phyloP scores from a whole-genome alignment of 1,140 invertebrate species.

The Bombus superbus region DNA sequence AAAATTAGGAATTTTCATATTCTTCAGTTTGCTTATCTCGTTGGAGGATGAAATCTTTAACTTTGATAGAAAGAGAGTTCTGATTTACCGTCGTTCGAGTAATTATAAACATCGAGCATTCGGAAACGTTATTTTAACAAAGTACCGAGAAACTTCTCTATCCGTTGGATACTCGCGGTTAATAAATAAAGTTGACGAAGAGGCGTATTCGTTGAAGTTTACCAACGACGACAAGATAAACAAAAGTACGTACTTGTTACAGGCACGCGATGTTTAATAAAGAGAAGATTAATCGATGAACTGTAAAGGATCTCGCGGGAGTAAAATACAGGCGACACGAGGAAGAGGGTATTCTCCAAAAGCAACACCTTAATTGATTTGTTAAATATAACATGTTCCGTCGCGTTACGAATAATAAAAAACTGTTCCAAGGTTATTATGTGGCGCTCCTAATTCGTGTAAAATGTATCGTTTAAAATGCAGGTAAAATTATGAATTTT shows the following conservation, averaged over 20 bases:
- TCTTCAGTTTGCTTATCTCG: too few species aligned
- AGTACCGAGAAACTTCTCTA: neutral
- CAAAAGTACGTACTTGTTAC: neutral
- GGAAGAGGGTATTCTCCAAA: neutral
- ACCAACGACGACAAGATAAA: neutral
- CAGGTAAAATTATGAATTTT: neutral
- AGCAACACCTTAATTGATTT: too few species aligned
- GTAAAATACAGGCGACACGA: neutral
- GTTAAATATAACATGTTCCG: too few species aligned
- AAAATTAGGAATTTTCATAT: neutral
- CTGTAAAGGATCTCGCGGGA: neutral
- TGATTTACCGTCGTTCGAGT: neutral
- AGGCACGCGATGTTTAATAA: neutral
- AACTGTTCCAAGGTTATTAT: too few species aligned
- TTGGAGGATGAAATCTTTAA: neutral
- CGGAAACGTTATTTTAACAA: neutral
- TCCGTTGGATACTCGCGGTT: neutral
- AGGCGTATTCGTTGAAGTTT: neutral
- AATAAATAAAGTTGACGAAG: neutral
- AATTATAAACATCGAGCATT: neutral
- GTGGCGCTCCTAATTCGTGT: too few species aligned
- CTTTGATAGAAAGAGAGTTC: neutral
- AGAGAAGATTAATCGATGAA: constrained; percentile 5
- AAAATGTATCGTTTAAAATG: too few species aligned
- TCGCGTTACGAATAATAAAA: too few species aligned